Percentiles rank a stretch among this genome's conserved stretches.
phyloP scores from a whole-genome alignment of 2,113 vertebrate genomes.

The Nanorana parkeri region DNA sequence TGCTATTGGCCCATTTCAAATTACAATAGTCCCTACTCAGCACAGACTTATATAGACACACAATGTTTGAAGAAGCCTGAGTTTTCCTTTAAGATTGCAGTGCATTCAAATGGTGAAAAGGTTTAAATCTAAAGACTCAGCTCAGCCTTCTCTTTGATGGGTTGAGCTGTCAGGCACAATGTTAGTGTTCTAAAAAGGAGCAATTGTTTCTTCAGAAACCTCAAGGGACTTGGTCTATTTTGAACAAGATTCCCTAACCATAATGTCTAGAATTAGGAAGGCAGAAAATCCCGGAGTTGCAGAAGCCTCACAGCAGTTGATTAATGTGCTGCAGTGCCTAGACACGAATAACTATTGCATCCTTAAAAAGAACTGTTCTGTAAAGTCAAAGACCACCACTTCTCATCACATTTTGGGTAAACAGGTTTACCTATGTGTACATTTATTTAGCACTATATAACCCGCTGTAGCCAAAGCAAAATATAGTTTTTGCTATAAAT shows the following conservation, averaged over 20 bases:
- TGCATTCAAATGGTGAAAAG: too few relatives aligned
- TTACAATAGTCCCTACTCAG: too few relatives aligned
- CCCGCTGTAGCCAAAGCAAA: too few relatives aligned
- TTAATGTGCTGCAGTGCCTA: constrained; percentile 32
- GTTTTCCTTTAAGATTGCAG: too few relatives aligned
- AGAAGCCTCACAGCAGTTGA: constrained; percentile 30
- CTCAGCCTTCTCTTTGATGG: not conserved
- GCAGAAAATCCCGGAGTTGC: constrained; percentile 15
- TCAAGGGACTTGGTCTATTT: constrained; percentile 19
- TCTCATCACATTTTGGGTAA: not conserved
- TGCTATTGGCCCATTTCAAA: too few relatives aligned
- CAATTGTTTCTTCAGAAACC: not conserved
- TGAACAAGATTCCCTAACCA: constrained; percentile 15
- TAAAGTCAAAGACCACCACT: not conserved
- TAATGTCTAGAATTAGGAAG: constrained; percentile 15
- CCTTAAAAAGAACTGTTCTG: not conserved
- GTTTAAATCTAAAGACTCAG: too few relatives aligned
- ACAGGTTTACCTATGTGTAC: not conserved
- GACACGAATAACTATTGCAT: not conserved
- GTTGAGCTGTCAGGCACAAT: constrained; percentile 12
- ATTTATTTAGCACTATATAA: not conserved
- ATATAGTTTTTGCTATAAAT: too few relatives aligned
- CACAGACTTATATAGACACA: too few relatives aligned
- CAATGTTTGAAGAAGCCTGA: too few relatives aligned
- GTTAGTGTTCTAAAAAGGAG: constrained; percentile 6